These are phyloP conservation scores for Tubulanus polymorphus DNA, from an alignment of 2,888 invertebrate species.

Conservation along the genomic window DNA sequence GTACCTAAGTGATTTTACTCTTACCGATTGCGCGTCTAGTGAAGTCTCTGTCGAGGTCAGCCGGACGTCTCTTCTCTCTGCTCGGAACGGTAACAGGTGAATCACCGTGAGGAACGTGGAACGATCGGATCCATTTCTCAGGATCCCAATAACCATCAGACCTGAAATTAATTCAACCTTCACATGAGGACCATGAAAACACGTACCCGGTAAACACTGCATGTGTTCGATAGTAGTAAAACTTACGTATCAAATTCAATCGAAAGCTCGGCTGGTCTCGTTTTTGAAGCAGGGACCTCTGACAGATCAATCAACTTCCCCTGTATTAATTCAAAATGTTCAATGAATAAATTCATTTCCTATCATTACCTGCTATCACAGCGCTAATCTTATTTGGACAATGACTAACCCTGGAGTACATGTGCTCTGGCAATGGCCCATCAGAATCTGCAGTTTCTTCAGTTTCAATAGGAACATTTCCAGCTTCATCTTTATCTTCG, in stretches of 20 bases:
- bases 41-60: constrained; percentile 34
- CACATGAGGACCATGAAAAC: not conserved
- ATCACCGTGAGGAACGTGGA: not conserved
- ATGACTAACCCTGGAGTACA: constrained; percentile 39
- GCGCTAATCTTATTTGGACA: not conserved
- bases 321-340: constrained; percentile 57
- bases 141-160: constrained; percentile 47
- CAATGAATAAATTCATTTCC: not conserved
- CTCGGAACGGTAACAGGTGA: not conserved
- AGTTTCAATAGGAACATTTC: constrained; percentile 8
- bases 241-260: constrained; percentile 59
- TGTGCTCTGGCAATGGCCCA: constrained; percentile 39
- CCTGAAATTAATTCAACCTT: constrained; percentile 21
- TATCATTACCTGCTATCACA: not conserved
- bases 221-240: not conserved
- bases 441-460: constrained; percentile 30
- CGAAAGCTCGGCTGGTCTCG: constrained; percentile 68
- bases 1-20: too few relatives aligned
- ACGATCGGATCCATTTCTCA: constrained; percentile 41
- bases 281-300: constrained; percentile 66
- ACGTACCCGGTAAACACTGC: not conserved
- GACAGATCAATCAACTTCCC: constrained; percentile 71
- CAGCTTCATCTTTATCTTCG: not conserved
- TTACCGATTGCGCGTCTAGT: too few relatives aligned
- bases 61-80: constrained; percentile 38